Conservation (phyloP, 2,797 vertebrate species). For the Tapirus indicus region DNA sequence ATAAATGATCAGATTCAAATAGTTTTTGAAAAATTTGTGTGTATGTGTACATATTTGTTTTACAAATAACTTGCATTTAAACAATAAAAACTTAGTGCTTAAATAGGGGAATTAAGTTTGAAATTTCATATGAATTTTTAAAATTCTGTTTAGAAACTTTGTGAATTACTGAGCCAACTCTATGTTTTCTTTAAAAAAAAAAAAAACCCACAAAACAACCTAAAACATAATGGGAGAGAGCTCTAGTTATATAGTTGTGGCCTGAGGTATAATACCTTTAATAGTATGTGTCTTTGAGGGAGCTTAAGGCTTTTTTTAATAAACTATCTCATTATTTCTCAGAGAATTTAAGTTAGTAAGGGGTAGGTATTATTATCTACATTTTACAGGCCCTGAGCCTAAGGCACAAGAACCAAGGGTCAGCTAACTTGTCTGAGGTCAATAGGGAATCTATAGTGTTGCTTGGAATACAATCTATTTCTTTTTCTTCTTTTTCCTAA, state of each 20-base stretch:
- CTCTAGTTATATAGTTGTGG: constrained; percentile 55
- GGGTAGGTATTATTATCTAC: constrained; percentile 32
- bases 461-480: background rate
- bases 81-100: background rate
- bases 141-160: constrained; percentile 33
- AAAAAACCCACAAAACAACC: background rate
- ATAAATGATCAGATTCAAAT: background rate
- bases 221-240: background rate
- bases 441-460: background rate
- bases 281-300: constrained; percentile 76
- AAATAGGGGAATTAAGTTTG: background rate
- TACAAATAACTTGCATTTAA: background rate
- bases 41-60: background rate
- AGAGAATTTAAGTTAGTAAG: constrained; percentile 59
- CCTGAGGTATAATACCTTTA: constrained; percentile 73
- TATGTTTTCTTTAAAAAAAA: background rate
- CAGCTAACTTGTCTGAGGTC: constrained; percentile 47
- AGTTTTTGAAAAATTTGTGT: background rate
- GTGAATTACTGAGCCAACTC: background rate
- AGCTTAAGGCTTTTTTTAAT: constrained; percentile 72
- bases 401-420: constrained; percentile 20
- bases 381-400: constrained; percentile 59
- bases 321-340: constrained; percentile 72
- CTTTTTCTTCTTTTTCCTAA: background rate
- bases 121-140: background rate